Conservation (phyloP, 1,140 invertebrate genomes). For the Cepaea nemoralis region DNA sequence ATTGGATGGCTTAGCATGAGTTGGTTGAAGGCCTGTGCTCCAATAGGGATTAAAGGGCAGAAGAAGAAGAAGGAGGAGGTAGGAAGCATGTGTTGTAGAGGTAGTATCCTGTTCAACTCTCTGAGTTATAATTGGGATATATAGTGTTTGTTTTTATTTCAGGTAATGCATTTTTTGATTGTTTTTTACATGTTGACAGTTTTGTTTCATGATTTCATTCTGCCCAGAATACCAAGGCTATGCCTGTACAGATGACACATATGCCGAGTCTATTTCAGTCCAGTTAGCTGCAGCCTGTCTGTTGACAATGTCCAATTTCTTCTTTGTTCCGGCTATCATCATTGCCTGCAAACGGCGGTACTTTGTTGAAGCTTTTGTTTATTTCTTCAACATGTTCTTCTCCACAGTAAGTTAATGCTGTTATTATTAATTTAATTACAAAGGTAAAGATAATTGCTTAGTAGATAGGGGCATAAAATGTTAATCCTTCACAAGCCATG, state of each 20-base stretch:
- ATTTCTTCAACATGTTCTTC: conserved; percentile 88
- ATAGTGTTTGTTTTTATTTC: too few species aligned
- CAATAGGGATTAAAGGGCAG: too few species aligned
- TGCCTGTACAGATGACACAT: conserved; percentile 78
- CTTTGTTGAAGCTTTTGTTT: conserved; percentile 87
- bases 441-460: conserved; percentile 74
- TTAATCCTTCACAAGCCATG: too few species aligned
- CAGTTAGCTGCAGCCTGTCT: conserved; percentile 82
- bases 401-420: conserved; percentile 77
- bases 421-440: not conserved
- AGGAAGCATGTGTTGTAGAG: too few species aligned
- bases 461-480: conserved; percentile 67
- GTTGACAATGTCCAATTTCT: conserved; percentile 87
- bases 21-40: too few species aligned
- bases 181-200: too few species aligned
- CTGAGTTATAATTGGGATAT: too few species aligned
- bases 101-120: too few species aligned
- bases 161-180: too few species aligned
- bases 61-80: too few species aligned
- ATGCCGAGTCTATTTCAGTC: conserved; percentile 79
- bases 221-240: not conserved
- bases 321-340: conserved; percentile 85
- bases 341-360: conserved; percentile 82
- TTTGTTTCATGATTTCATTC: not conserved
- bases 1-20: too few species aligned